Evolutionary conservation across 1,140 invertebrate species (phyloP).

Genomic region (Eubasilissa regina): DNA sequence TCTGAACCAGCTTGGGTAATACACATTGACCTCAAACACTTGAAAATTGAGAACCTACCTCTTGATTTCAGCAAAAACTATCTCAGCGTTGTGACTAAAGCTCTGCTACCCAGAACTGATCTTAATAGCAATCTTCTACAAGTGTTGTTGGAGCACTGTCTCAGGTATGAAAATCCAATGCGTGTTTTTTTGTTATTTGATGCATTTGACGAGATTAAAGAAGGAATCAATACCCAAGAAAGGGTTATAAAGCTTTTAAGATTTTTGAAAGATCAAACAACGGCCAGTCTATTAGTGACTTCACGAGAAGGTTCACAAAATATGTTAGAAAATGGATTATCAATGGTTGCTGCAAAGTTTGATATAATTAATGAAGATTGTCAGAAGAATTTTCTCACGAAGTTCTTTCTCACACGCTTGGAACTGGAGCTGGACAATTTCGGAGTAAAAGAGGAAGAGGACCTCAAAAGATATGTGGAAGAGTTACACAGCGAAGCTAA

Average conservation of each 20-base stretch:
- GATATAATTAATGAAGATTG: not conserved
- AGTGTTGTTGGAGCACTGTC: not conserved
- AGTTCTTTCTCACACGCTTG: not conserved
- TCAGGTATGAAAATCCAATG: not conserved
- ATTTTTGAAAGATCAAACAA: slow-evolving; percentile 8
- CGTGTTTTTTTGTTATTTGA: not conserved
- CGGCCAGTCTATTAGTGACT: not conserved
- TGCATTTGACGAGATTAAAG: slow-evolving; percentile 23
- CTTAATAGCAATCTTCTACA: not conserved
- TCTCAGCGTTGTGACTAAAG: not conserved
- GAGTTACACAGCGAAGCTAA: too few species aligned
- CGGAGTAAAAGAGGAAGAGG: not conserved
- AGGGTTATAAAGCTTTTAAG: not conserved
- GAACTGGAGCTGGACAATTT: not conserved
- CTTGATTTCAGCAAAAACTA: not conserved
- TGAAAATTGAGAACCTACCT: not conserved
- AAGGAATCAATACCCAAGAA: not conserved
- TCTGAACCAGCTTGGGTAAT: not conserved
- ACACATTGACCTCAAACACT: not conserved
- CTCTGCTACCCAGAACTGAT: not conserved
- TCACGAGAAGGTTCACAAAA: not conserved
- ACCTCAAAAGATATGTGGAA: too few species aligned
- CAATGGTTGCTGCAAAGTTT: not conserved
- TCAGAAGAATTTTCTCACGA: not conserved
- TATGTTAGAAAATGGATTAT: slow-evolving; percentile 4